Percentiles rank a stretch among this genome's conserved stretches.
Evolutionary conservation across 2,888 invertebrate genomes (phyloP).

Genomic region (Ectropis crepuscularia): DNA sequence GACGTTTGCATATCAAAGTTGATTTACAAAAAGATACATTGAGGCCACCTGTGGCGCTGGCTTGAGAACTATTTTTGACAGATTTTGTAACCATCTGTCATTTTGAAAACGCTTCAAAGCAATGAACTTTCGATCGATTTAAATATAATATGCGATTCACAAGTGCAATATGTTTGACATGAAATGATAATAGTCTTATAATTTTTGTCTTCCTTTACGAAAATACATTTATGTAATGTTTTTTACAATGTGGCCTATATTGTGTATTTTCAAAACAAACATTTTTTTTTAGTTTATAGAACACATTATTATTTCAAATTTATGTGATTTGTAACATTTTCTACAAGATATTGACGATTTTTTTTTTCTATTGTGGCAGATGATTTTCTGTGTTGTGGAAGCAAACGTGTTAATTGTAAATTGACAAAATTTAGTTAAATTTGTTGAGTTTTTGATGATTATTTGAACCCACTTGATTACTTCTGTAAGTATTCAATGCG

Average conservation of each 20-base stretch:
- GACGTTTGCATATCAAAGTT: too few relatives aligned
- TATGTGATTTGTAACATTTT: slow-evolving; percentile 47
- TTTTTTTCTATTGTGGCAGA: slow-evolving; percentile 45
- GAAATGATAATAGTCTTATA: slow-evolving; percentile 42
- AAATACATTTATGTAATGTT: slow-evolving; percentile 49
- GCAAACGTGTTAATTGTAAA: slow-evolving; percentile 10
- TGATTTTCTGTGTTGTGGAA: slow-evolving; percentile 26
- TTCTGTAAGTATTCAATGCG: too few relatives aligned
- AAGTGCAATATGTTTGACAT: slow-evolving; percentile 59
- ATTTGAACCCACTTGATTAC: too few relatives aligned
- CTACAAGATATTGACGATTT: slow-evolving; percentile 50
- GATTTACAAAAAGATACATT: too few relatives aligned
- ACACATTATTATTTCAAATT: slow-evolving; percentile 39
- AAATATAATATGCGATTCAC: slow-evolving; percentile 11
- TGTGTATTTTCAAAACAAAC: slow-evolving; percentile 57
- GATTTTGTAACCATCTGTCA: too few relatives aligned
- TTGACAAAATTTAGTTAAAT: background rate
- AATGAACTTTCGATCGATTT: slow-evolving; percentile 12
- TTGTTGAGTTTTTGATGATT: background rate
- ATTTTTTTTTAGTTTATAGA: slow-evolving; percentile 61
- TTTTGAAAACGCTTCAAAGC: background rate
- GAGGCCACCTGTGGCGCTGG: too few relatives aligned
- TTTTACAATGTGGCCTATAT: slow-evolving; percentile 55
- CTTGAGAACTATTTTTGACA: too few relatives aligned
- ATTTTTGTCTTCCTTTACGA: slow-evolving; percentile 60